These are phyloP conservation scores for Oeneis ivallda DNA, from an alignment of 2,888 invertebrate species.

Conservation along the genomic window DNA sequence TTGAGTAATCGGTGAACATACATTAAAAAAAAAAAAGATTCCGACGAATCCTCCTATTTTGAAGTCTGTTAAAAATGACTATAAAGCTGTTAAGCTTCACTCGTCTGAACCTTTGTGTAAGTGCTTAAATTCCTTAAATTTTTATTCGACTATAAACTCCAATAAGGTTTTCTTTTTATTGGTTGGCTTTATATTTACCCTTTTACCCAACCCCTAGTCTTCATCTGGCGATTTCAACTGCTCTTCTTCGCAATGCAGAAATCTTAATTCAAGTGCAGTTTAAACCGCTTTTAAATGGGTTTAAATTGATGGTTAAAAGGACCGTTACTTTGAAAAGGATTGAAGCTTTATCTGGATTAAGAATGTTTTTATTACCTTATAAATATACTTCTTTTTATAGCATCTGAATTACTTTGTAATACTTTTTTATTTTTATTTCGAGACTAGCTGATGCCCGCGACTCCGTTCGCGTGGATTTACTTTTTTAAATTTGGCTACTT, in stretches of 20 bases:
- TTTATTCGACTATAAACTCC: slow-evolving; percentile 15
- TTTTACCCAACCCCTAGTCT: neutral
- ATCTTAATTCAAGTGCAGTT: slow-evolving; percentile 17
- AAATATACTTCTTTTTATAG: neutral
- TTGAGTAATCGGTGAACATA: too few relatives aligned
- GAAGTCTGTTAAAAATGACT: neutral
- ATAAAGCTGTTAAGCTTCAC: too few relatives aligned
- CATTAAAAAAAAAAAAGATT: too few relatives aligned
- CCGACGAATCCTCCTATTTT: too few relatives aligned
- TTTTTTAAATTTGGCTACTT: too few relatives aligned
- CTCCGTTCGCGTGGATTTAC: too few relatives aligned
- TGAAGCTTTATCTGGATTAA: slow-evolving; percentile 9
- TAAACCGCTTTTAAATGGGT: slow-evolving; percentile 14
- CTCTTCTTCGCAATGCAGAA: slow-evolving; percentile 15
- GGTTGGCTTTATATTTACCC: slow-evolving; percentile 16
- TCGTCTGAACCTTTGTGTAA: neutral
- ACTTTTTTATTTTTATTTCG: too few relatives aligned
- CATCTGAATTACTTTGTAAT: neutral
- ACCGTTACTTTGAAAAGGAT: slow-evolving; percentile 11
- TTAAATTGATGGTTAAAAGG: slow-evolving; percentile 17
- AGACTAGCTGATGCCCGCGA: too few relatives aligned
- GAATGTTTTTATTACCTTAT: slow-evolving; percentile 10
- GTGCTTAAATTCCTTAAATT: slow-evolving; percentile 10
- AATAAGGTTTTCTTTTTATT: slow-evolving; percentile 18
- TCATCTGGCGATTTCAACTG: slow-evolving; percentile 12